Base-by-base conservation (phyloP, 1,140 invertebrate genomes). In the Macrostomum lignano region DNA sequence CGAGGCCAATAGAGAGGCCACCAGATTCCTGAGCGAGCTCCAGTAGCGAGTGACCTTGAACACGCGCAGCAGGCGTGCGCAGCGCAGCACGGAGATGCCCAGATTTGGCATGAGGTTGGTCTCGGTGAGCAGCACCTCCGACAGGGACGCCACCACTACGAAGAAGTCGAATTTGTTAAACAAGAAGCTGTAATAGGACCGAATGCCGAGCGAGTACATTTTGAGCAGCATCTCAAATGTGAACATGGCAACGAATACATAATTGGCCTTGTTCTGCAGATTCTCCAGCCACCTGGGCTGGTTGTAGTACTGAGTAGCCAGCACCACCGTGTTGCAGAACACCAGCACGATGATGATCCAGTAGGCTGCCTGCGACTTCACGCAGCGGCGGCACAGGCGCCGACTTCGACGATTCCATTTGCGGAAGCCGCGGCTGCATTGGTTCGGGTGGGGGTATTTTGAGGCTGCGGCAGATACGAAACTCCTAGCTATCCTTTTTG, bases 151-250 rank as follows among this genome's bases (percentile, higher is more conserved):
- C 36, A 67, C 57, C 22, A 68, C 65, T 31, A 68, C 66, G 46
- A 68, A 67, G 48, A 63, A 66, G 47, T 68, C 66, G 48, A 69
- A 68, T 24, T 67, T 55, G 46, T 69, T 69, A 50, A 67, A 67
- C 30, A 66, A 67, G 34, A 58, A 66, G n/a, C 61, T 56, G 42
- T 62, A 64, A 42, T 65, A 65, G 19, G 54, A 52, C 32, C 52
- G 54, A 37, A 94, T 77, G 45, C 88, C 88, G 55, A 98, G 69
- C 60, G 81, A 91, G 65, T 94, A 96, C 82, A 98, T 91, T 63
- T 98, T 98, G 33, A 98, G 63, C 46, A 96, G 67, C 88, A 98
- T 98, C 65, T 98, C 88, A 55, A 91, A 64, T 13, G 82, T 77
- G 62, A 96, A 98, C 25, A 98, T 67, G 7, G 78, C 72, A 37